Evolutionary conservation across 2,888 invertebrate species (phyloP), one percentile per base, ranked within the genome.

Genomic region (Drosophila aldrichi): DNA sequence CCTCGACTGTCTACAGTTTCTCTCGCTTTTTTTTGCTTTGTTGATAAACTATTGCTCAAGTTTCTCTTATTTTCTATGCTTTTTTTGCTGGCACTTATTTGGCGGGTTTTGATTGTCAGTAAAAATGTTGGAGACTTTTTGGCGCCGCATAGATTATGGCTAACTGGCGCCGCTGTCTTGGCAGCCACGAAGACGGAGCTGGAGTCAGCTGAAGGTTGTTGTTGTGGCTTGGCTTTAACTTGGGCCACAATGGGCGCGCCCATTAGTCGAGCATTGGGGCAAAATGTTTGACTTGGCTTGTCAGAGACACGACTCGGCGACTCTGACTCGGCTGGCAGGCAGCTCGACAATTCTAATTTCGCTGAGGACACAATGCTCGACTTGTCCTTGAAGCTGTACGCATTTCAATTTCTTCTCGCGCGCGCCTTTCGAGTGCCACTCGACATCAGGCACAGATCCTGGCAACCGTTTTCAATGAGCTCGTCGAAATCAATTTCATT

Each of bases 131-230:
- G 77, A 91, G 91, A 91, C 92, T 90, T 84, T 75, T 69, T 72
- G 91, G 90, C 91, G 91, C 80, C 91, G 77, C 80, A 83, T 81
- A 88, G 90, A 91, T 91, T 89, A 91, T 81, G 66, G 84, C 79
- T 70, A 80, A 81, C 77, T 90, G 91, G 91, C 91, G 91, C 91
- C 91, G 83, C 67, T 56, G 76, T 63, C 49, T 54, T 54, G 54
- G 40, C 54, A 22, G 58, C 29, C 16, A n/a, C 38, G 10, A 7
- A 18, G 7, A 14, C 29, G 46, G 12, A 54, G 36, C 29, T 46
- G 22, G 36, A 58, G 68, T 46, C 48, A 22, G 51, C 34, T 44
- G 55, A 18, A 25, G 12, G 20, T 52, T 58, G 36, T 52, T 58
- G 36, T 56, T 40, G 59, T 54, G 60, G 55, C 58, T 12, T 59